Percentiles rank a stretch among this genome's conserved stretches.
Conservation (phyloP, 2,113 vertebrate genomes). For the Lasiurus cinereus region DNA sequence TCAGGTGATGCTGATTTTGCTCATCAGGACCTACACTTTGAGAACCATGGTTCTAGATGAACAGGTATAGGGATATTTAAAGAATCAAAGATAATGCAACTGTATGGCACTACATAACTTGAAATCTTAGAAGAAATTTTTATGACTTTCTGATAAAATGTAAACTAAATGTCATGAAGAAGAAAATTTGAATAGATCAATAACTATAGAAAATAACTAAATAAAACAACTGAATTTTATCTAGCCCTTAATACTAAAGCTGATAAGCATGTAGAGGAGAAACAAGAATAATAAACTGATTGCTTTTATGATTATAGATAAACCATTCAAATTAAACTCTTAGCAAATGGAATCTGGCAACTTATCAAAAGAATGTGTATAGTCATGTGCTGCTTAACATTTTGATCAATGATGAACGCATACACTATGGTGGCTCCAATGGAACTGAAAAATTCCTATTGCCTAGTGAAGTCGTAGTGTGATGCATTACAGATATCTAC, state of each 20-base stretch:
- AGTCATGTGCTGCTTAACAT: not conserved
- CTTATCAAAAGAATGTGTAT: not conserved
- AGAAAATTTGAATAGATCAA: not conserved
- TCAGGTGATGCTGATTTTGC: not conserved
- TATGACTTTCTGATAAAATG: slow-evolving; percentile 1
- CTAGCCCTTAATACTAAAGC: not conserved
- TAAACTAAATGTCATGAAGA: not conserved
- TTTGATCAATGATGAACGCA: not conserved
- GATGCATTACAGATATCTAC: not conserved
- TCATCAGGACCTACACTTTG: not conserved
- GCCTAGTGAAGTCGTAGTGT: not conserved
- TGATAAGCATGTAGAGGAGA: not conserved
- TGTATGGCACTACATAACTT: not conserved
- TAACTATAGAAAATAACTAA: not conserved
- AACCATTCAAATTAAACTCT: not conserved
- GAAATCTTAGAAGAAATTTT: not conserved
- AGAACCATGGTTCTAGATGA: not conserved
- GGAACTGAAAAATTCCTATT: not conserved
- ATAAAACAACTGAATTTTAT: not conserved
- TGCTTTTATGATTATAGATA: slow-evolving; percentile 10
- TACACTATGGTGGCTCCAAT: not conserved
- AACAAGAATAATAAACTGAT: not conserved
- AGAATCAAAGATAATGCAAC: not conserved
- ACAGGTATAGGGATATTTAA: not conserved
- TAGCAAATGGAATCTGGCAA: not conserved